Conservation (phyloP, 1,140 invertebrate genomes). For the Nymphalis io region DNA sequence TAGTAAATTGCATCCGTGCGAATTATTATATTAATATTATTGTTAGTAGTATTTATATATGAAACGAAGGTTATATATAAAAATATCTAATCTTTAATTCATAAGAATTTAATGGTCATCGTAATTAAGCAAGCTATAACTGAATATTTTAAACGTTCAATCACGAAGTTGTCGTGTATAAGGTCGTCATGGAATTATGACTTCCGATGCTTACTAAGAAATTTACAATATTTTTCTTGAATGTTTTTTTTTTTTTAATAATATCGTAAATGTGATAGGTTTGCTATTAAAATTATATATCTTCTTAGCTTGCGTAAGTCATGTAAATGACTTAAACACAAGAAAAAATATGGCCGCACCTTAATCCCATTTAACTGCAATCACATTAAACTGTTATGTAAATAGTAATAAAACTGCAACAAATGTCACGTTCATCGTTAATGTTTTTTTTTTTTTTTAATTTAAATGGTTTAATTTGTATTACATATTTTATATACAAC, state of each 20-base stretch:
- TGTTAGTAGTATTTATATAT: background rate
- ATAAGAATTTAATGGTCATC: background rate
- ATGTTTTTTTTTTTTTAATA: background rate
- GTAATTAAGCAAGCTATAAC: background rate
- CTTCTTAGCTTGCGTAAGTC: too few relatives aligned
- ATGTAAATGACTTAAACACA: background rate
- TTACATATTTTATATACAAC: background rate
- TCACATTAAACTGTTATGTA: conserved; percentile 28
- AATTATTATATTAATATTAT: too few relatives aligned
- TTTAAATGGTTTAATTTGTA: background rate
- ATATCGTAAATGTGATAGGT: background rate
- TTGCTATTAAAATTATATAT: background rate
- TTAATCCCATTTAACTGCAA: conserved; percentile 29
- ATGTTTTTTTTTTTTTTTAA: background rate
- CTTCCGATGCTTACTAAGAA: background rate
- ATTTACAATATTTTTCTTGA: too few relatives aligned
- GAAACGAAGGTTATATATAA: background rate
- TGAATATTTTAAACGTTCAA: background rate
- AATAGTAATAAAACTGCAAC: conserved; percentile 13
- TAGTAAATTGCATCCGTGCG: too few relatives aligned
- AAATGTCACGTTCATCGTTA: conserved; percentile 5
- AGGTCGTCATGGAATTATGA: background rate
- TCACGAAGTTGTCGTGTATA: background rate
- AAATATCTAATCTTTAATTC: background rate
- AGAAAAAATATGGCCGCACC: conserved; percentile 18